A percentile compares a stretch with the other conserved stretches of the same genome.
Evolutionary conservation across 2,113 vertebrate genomes (phyloP).

Genomic region (Antechinus stuartii): DNA sequence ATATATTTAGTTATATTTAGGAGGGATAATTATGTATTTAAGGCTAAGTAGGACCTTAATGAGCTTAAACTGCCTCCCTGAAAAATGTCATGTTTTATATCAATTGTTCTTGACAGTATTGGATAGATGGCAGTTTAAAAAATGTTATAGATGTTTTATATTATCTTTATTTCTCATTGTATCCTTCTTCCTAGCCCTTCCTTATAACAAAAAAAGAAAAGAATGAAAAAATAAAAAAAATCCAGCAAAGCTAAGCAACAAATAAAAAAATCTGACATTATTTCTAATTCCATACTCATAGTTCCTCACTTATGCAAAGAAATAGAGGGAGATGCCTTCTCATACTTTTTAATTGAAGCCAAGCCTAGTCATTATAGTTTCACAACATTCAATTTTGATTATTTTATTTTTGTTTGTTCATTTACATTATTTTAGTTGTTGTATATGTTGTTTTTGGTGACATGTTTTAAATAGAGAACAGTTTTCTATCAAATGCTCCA

Average conservation of each 20-base stretch:
- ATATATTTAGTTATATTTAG: background rate
- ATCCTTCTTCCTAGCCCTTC: background rate
- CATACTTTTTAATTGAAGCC: background rate
- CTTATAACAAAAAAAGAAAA: background rate
- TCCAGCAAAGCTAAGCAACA: background rate
- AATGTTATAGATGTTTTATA: background rate
- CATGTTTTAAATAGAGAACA: background rate
- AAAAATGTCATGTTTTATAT: background rate
- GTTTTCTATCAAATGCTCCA: background rate
- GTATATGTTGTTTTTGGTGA: background rate
- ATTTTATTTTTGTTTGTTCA: background rate
- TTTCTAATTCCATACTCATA: background rate
- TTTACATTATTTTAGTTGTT: background rate
- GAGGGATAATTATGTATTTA: background rate
- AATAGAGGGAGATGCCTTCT: background rate
- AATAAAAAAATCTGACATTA: background rate
- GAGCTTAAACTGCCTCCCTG: background rate
- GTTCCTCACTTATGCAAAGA: background rate
- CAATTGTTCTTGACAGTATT: background rate
- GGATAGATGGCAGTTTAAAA: background rate
- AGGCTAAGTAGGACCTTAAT: background rate
- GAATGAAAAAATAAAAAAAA: background rate
- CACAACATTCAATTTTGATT: background rate
- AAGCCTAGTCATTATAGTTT: background rate
- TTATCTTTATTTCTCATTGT: background rate